A percentile compares a stretch with the other conserved stretches of the same genome.
Conservation (phyloP, 2,888 invertebrate genomes). For the Eristalis pertinax region DNA sequence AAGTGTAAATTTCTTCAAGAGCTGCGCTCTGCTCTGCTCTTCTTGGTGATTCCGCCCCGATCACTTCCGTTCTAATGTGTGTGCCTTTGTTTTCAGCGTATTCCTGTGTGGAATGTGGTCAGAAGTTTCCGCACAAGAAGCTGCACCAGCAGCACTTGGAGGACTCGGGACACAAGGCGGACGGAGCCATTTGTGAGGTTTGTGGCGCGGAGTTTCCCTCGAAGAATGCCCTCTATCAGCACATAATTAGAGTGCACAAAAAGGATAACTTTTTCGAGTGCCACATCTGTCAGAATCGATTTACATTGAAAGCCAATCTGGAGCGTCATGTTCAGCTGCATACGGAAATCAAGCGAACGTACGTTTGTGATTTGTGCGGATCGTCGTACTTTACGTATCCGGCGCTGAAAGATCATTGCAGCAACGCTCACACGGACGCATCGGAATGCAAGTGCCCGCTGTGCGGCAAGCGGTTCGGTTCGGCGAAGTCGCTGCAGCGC, state of each 20-base stretch:
- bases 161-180: conserved; percentile 80
- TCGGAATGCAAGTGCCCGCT: conserved; percentile 80
- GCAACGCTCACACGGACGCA: conserved; percentile 80
- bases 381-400: conserved; percentile 81
- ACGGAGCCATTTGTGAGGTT: conserved; percentile 81
- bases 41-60: not conserved
- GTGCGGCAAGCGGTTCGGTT: conserved; percentile 80
- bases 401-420: conserved; percentile 81
- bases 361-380: conserved; percentile 81
- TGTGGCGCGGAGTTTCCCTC: conserved; percentile 80
- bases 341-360: conserved; percentile 81
- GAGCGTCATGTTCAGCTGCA: conserved; percentile 81
- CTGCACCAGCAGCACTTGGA: conserved; percentile 80
- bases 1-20: conserved; percentile 77
- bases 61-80: not conserved
- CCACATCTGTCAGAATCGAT: conserved; percentile 81
- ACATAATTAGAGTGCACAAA: conserved; percentile 80
- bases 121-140: conserved; percentile 80
- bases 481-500: conserved; percentile 79
- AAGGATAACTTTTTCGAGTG: conserved; percentile 81
- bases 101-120: conserved; percentile 80
- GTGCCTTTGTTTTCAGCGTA: conserved; percentile 74
- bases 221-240: conserved; percentile 81
- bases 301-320: conserved; percentile 80
- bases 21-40: conserved; percentile 24